These are phyloP conservation scores for Leptinotarsa tumamoca DNA, from an alignment of 2,888 invertebrate genomes.

Conservation along the genomic window DNA sequence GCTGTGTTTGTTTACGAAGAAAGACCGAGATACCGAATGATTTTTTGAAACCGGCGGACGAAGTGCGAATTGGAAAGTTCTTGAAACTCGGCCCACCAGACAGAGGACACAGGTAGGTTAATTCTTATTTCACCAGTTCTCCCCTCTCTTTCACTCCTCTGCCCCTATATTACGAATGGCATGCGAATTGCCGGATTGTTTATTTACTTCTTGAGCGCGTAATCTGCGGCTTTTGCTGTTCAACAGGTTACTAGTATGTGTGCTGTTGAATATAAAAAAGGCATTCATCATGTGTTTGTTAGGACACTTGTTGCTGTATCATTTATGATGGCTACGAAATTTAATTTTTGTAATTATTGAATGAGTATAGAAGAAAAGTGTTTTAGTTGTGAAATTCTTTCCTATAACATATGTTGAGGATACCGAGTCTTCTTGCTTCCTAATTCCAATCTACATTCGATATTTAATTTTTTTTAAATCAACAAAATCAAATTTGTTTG, in stretches of 20 bases:
- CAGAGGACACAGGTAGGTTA: constrained; percentile 17
- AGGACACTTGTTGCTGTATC: constrained; percentile 6
- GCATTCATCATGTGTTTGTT: background rate
- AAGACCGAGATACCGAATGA: constrained; percentile 23
- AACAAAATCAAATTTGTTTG: too few species aligned
- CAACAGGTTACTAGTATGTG: constrained; percentile 4
- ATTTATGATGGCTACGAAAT: too few species aligned
- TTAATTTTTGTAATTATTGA: too few species aligned
- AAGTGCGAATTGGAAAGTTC: constrained; percentile 37
- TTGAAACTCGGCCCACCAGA: constrained; percentile 12
- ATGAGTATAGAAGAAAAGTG: too few species aligned
- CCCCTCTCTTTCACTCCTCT: constrained; percentile 1
- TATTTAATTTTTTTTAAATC: too few species aligned
- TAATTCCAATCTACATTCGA: too few species aligned
- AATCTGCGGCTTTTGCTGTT: background rate
- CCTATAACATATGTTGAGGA: too few species aligned
- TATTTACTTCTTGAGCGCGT: background rate
- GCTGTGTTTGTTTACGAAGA: background rate
- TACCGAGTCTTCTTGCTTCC: too few species aligned
- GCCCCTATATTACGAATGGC: background rate
- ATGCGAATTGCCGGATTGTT: background rate
- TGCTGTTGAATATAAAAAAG: background rate
- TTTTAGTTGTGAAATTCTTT: too few species aligned
- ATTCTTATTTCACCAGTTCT: constrained; percentile 3
- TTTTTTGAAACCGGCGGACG: constrained; percentile 18